A percentile compares a stretch with the other conserved stretches of the same genome.
These are phyloP conservation scores for Pristiophorus japonicus DNA, from an alignment of 2,113 vertebrate genomes.

Conservation along the genomic window DNA sequence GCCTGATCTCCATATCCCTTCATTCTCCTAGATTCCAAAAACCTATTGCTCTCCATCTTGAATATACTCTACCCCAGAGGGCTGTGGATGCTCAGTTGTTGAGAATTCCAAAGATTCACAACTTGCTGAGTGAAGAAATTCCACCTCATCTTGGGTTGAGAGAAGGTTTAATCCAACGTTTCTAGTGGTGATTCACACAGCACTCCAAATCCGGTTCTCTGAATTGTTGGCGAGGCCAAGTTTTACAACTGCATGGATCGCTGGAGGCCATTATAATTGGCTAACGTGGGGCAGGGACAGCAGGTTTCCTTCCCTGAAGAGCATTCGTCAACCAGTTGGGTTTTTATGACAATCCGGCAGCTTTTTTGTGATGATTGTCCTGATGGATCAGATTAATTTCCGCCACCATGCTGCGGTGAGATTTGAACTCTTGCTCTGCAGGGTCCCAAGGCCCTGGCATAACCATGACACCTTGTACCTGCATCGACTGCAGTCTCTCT, in stretches of 20 bases:
- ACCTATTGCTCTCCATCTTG: no score
- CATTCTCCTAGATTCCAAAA: no score
- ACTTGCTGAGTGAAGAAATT: no score
- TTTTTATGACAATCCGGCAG: neutral
- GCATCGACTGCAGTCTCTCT: neutral
- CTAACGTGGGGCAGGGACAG: neutral
- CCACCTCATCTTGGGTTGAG: neutral
- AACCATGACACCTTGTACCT: neutral
- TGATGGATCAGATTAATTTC: neutral
- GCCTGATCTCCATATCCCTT: no score
- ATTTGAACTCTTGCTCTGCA: neutral
- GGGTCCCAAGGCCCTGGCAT: neutral
- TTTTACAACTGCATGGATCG: neutral
- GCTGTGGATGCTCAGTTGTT: no score
- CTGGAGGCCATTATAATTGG: neutral
- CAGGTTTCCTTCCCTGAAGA: neutral
- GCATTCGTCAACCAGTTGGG: neutral
- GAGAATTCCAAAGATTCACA: no score
- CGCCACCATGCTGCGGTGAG: neutral
- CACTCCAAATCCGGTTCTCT: neutral
- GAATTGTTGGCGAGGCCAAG: neutral
- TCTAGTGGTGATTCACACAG: neutral
- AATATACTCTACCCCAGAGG: no score
- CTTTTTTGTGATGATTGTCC: no score
- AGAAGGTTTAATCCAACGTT: neutral